Conservation (phyloP, 2,888 invertebrate species). For the Agrochola macilenta region DNA sequence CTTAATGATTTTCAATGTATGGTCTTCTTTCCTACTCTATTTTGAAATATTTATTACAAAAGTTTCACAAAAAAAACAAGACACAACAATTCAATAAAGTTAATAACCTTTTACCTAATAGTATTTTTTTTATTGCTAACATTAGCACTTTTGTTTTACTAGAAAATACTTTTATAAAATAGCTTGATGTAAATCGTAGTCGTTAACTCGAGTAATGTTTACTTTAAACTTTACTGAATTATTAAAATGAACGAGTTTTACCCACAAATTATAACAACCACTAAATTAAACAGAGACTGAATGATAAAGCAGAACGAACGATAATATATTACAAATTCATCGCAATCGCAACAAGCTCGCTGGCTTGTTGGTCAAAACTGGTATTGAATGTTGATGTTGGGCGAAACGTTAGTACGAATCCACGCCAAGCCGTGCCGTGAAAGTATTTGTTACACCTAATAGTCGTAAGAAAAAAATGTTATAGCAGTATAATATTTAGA, state of each 20-base stretch:
- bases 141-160: too few species aligned
- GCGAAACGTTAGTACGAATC: background rate
- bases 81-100: background rate
- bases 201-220: background rate
- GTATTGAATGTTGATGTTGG: background rate
- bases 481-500: background rate
- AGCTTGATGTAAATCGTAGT: too few species aligned
- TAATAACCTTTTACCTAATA: too few species aligned
- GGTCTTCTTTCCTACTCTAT: background rate
- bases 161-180: background rate
- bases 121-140: too few species aligned
- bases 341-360: too few species aligned
- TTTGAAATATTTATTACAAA: background rate
- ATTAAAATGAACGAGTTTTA: too few species aligned
- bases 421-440: background rate
- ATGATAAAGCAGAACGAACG: background rate
- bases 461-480: background rate
- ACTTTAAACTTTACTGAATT: too few species aligned
- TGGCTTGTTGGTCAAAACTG: background rate
- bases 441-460: background rate
- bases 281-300: background rate
- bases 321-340: too few species aligned
- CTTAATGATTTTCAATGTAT: background rate
- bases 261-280: background rate
- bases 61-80: background rate